Percentiles rank a stretch among this genome's conserved stretches.
Conservation (phyloP, 2,888 invertebrate species). For the Argynnis bischoffii region DNA sequence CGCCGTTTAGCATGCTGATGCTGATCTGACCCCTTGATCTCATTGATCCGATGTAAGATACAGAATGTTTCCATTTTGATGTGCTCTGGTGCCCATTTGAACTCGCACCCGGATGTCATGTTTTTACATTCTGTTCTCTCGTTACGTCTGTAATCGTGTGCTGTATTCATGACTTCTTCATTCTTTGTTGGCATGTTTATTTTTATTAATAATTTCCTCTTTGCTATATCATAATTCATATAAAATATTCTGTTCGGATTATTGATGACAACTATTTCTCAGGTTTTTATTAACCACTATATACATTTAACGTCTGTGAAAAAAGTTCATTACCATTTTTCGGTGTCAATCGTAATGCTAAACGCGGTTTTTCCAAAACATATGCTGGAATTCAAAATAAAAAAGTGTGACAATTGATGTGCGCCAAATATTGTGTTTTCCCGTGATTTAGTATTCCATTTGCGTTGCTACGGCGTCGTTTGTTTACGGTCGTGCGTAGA, state of each 20-base stretch:
- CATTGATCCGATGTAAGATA: slow-evolving; percentile 73
- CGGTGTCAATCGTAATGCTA: slow-evolving; percentile 1
- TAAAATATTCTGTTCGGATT: background rate
- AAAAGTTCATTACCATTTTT: background rate
- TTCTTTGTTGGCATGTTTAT: slow-evolving; percentile 29
- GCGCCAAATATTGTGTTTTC: slow-evolving; percentile 61
- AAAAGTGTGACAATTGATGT: slow-evolving; percentile 53
- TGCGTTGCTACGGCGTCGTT: slow-evolving; percentile 47
- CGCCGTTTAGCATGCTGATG: slow-evolving; percentile 71
- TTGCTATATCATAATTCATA: background rate
- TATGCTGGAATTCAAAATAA: slow-evolving; percentile 30
- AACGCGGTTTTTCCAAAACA: slow-evolving; percentile 31
- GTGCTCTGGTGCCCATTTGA: slow-evolving; percentile 67
- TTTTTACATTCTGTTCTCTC: slow-evolving; percentile 69
- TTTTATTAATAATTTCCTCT: slow-evolving; percentile 55
- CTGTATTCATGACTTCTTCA: slow-evolving; percentile 57
- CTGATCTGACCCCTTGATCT: slow-evolving; percentile 61
- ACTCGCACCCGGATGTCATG: slow-evolving; percentile 78
- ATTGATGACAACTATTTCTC: background rate
- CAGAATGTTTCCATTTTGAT: slow-evolving; percentile 74
- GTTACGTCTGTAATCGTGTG: slow-evolving; percentile 55
- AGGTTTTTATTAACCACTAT: background rate
- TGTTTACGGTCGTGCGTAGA: slow-evolving; percentile 49
- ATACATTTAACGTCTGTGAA: background rate
- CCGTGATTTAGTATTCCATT: slow-evolving; percentile 66